Conservation (phyloP, 2,888 invertebrate species). For the Odontomyia ornata region DNA sequence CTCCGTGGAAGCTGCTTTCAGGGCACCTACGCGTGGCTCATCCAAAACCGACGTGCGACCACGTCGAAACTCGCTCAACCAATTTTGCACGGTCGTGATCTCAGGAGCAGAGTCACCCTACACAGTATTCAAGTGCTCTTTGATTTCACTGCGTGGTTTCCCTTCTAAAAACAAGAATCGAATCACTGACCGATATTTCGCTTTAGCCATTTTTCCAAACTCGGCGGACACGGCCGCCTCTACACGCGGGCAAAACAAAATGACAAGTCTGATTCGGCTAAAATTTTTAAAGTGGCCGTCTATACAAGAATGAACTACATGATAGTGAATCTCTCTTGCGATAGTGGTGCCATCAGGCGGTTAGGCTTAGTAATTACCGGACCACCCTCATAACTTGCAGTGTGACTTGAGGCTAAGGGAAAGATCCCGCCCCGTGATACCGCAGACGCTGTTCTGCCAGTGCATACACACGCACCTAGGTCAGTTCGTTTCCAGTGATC, state of each 20-base stretch:
- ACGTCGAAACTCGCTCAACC: conserved; percentile 37
- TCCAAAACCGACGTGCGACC: conserved; percentile 38
- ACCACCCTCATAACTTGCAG: background rate
- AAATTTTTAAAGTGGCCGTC: conserved; percentile 24
- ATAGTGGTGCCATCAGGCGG: conserved; percentile 23
- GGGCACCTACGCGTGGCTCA: conserved; percentile 35
- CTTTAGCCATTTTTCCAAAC: conserved; percentile 46
- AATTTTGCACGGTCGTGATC: conserved; percentile 39
- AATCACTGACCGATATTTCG: conserved; percentile 47
- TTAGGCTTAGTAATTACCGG: conserved; percentile 19
- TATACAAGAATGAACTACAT: conserved; percentile 23
- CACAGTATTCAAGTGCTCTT: conserved; percentile 36
- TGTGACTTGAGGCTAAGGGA: too few species aligned
- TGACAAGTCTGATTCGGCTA: conserved; percentile 38
- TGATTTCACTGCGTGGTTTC: conserved; percentile 39
- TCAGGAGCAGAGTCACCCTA: conserved; percentile 30
- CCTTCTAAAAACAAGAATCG: conserved; percentile 44
- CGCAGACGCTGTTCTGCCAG: too few species aligned
- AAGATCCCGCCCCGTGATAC: too few species aligned
- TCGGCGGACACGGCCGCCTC: conserved; percentile 49
- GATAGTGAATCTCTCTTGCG: conserved; percentile 36
- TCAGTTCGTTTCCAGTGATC: too few species aligned
- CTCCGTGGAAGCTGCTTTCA: conserved; percentile 22
- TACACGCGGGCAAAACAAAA: conserved; percentile 50
- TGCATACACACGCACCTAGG: too few species aligned